Evolutionary conservation across 2,113 vertebrate genomes (phyloP).

Genomic region (Boleophthalmus pectinirostris): DNA sequence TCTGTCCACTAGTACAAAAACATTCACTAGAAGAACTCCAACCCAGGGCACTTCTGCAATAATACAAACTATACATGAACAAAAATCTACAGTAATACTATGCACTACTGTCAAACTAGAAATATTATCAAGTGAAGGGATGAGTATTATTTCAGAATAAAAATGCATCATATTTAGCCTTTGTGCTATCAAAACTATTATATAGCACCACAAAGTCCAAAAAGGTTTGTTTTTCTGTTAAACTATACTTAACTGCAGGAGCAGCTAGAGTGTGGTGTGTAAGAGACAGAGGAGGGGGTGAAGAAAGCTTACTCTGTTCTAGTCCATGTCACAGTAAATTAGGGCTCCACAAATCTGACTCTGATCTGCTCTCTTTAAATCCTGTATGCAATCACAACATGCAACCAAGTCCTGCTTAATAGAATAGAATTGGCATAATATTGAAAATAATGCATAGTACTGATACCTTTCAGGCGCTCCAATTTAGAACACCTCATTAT

Average conservation of each 20-base stretch:
- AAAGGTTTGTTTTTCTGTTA: constrained; percentile 47
- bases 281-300: constrained; percentile 13
- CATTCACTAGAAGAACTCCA: constrained; percentile 21
- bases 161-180: constrained; percentile 26
- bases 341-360: constrained; percentile 74
- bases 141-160: constrained; percentile 46
- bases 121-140: background rate
- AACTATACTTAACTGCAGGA: constrained; percentile 24
- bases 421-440: constrained; percentile 40
- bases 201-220: constrained; percentile 40
- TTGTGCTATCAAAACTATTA: constrained; percentile 46
- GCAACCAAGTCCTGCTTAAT: constrained; percentile 62
- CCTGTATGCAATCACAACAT: constrained; percentile 63
- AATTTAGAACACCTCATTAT: background rate
- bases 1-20: constrained; percentile 27
- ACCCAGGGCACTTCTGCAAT: constrained; percentile 29
- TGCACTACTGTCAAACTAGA: background rate
- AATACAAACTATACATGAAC: background rate
- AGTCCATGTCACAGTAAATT: constrained; percentile 69
- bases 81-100: background rate
- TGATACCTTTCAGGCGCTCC: no score
- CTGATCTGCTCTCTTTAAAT: constrained; percentile 29
- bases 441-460: constrained; percentile 8
- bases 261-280: constrained; percentile 9
- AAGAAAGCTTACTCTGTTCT: constrained; percentile 45